A percentile compares a stretch with the other conserved stretches of the same genome.
Evolutionary conservation across 2,888 invertebrate species (phyloP).

Genomic region (Dyspetes luteomarginatus): DNA sequence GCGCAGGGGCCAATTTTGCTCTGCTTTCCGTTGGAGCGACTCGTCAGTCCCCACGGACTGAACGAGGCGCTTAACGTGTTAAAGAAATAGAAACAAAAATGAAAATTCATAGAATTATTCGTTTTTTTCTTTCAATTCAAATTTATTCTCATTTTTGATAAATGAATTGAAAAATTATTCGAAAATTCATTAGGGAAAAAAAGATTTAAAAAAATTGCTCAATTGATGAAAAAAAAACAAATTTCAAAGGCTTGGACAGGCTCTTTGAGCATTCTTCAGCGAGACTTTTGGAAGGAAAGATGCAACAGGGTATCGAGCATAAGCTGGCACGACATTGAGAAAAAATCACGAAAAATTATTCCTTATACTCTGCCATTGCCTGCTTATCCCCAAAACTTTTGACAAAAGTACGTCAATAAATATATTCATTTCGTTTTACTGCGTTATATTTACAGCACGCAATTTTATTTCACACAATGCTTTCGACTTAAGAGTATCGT

Average conservation of each 20-base stretch:
- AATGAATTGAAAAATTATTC: too few relatives aligned
- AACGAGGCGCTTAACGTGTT: neutral
- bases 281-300: slow-evolving; percentile 85
- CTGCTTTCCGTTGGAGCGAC: too few relatives aligned
- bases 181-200: too few relatives aligned
- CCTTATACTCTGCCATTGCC: slow-evolving; percentile 85
- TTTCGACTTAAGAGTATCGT: slow-evolving; percentile 12
- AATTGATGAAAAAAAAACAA: neutral
- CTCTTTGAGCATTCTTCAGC: slow-evolving; percentile 81
- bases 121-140: neutral
- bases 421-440: slow-evolving; percentile 32
- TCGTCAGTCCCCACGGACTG: too few relatives aligned
- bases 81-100: neutral
- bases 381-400: slow-evolving; percentile 50
- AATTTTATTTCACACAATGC: slow-evolving; percentile 26
- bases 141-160: neutral
- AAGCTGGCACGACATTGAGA: slow-evolving; percentile 84
- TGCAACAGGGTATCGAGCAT: slow-evolving; percentile 82
- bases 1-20: too few relatives aligned
- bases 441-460: slow-evolving; percentile 27
- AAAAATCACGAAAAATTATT: slow-evolving; percentile 80
- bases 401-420: neutral
- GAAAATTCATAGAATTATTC: neutral
- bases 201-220: too few relatives aligned
- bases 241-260: slow-evolving; percentile 85